Base-by-base conservation (phyloP, 2,888 invertebrate species). In the Drosophila meridionalis region DNA sequence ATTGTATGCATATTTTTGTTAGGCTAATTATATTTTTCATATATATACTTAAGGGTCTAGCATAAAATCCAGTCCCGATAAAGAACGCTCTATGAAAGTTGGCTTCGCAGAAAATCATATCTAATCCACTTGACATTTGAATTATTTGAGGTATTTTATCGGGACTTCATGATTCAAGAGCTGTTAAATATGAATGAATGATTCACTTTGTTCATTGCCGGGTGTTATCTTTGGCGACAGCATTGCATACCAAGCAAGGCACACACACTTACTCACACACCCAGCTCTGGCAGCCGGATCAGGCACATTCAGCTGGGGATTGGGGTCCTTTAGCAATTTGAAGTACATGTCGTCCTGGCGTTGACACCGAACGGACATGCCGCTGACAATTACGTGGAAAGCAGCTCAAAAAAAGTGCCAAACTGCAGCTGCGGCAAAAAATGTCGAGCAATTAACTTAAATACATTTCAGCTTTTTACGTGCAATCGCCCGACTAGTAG, bases 301-400 rank as follows among this genome's bases (percentile, higher is more conserved):
- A 20, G 34, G 58, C 14, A 50, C 47, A 38, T 42, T 58, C 69
- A 48, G 60, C 58, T 72, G 78, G 72, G 76, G 66, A 73, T 79
- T 73, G 43, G 74, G 28, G 80, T 73, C 69, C 70, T 42, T 66
- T 70, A 71, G 65, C 71, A 68, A 80, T 83, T 78, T 80, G 76
- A 68, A 72, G 72, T 55, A 85, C 82, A 79, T 82, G 86, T 82
- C 71, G 70, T 68, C 68, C 74, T 64, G 66, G 56, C 58, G 78
- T 57, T 87, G 86, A 86, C 86, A 86, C 73, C 87, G 69, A 88
- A 88, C 89, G 86, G 86, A 86, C 89, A 81, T 89, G 82, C 86
- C 86, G 76, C 74, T 89, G 86, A 80, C 87, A 84, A 86, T 88
- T 88, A 88, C 80, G 73, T 43, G 75, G 73, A 73, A 72, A 69